Evolutionary conservation across 2,888 invertebrate species (phyloP).

Genomic region (Tenthredo mesomela): DNA sequence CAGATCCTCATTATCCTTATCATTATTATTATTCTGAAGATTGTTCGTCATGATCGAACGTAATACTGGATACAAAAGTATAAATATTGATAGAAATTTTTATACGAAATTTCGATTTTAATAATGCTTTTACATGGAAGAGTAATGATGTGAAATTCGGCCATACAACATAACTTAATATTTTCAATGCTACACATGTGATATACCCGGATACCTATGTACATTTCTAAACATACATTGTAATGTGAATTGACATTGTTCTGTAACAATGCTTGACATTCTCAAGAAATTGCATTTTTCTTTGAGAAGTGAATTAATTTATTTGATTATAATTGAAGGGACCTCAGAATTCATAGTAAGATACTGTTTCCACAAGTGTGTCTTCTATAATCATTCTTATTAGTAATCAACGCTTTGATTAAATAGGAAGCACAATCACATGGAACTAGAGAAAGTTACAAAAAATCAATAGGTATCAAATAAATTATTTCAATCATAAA

Average conservation of each 20-base stretch:
- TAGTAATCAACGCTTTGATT: not conserved
- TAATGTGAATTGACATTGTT: not conserved
- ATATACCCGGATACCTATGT: not conserved
- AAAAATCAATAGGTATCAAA: conserved; percentile 5
- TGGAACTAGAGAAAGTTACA: not conserved
- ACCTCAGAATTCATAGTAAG: not conserved
- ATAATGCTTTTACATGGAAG: not conserved
- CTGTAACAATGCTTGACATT: not conserved
- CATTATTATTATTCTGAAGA: not conserved
- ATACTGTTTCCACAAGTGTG: not conserved
- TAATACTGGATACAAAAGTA: not conserved
- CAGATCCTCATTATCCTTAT: not conserved
- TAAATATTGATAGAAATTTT: not conserved
- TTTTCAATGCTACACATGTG: not conserved
- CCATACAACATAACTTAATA: not conserved
- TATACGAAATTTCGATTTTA: not conserved
- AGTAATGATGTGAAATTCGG: not conserved
- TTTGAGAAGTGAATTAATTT: not conserved
- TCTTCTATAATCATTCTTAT: not conserved
- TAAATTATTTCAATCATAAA: not conserved
- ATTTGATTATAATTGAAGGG: not conserved
- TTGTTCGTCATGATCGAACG: not conserved
- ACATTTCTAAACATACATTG: not conserved
- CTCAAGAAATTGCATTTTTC: not conserved
- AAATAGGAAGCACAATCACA: not conserved